A percentile compares a stretch with the other conserved stretches of the same genome.
phyloP scores from a whole-genome alignment of 2,113 vertebrate genomes.

The Ellobius talpinus region DNA sequence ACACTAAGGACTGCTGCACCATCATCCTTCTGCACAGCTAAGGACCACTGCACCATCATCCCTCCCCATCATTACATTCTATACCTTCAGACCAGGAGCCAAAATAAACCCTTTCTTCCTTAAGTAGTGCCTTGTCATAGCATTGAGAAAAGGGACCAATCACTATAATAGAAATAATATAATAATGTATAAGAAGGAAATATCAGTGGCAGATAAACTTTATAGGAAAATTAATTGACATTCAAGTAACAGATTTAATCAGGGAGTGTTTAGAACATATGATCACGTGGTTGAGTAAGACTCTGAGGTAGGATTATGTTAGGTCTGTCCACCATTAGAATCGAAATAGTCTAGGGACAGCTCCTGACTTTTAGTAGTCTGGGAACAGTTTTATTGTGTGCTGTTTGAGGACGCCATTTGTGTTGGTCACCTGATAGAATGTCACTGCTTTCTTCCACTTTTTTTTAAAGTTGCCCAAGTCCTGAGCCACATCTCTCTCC shows the following conservation, averaged over 20 bases:
- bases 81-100: neutral
- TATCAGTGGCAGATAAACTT: neutral
- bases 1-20: neutral
- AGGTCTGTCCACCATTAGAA: neutral
- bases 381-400: neutral
- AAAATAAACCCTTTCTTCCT: neutral
- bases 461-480: neutral
- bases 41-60: neutral
- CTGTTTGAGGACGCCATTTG: neutral
- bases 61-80: neutral
- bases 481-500: neutral
- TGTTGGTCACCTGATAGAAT: neutral
- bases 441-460: neutral
- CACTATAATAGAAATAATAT: neutral
- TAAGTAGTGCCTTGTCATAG: neutral
- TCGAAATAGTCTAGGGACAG: too few species aligned
- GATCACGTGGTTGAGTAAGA: neutral
- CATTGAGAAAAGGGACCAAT: neutral
- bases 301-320: fast-evolving
- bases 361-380: neutral
- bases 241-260: neutral
- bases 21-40: neutral
- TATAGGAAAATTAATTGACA: neutral
- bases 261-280: too few species aligned
- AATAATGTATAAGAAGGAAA: neutral